Percentiles rank a stretch among this genome's conserved stretches.
phyloP scores from a whole-genome alignment of 2,888 invertebrate genomes.

The Pseudeuparius sepicola region DNA sequence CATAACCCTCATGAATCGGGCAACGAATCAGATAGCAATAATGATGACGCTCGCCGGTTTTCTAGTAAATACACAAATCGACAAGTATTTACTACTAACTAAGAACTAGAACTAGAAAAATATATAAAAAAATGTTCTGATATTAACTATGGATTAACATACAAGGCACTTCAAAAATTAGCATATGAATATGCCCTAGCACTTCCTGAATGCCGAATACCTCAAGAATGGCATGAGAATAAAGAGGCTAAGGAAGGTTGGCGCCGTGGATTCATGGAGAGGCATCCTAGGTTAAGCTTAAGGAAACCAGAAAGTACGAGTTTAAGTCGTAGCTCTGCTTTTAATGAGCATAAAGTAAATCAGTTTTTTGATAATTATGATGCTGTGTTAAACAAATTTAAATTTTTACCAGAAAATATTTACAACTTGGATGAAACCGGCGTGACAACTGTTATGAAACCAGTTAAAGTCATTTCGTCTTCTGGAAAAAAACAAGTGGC shows the following conservation, averaged over 20 bases:
- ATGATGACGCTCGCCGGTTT: too few relatives aligned
- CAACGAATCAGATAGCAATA: too few relatives aligned
- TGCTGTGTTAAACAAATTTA: slow-evolving; percentile 11
- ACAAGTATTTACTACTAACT: slow-evolving; percentile 5
- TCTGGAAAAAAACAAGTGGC: slow-evolving; percentile 1
- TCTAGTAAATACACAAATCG: slow-evolving; percentile 9
- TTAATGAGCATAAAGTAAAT: slow-evolving; percentile 14
- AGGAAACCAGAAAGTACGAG: slow-evolving; percentile 26
- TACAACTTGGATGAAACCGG: slow-evolving; percentile 2
- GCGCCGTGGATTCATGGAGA: too few relatives aligned
- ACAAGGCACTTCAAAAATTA: slow-evolving; percentile 11
- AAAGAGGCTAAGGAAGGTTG: too few relatives aligned
- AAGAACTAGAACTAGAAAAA: slow-evolving; percentile 11
- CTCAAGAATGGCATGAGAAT: slow-evolving; percentile 20
- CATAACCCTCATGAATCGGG: too few relatives aligned
- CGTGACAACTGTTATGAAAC: neutral
- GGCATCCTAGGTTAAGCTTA: too few relatives aligned
- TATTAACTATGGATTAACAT: slow-evolving; percentile 14
- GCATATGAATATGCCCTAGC: slow-evolving; percentile 15
- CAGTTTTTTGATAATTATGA: slow-evolving; percentile 36
- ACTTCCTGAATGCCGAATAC: slow-evolving; percentile 13
- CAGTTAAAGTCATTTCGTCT: neutral
- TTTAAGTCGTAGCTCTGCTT: slow-evolving; percentile 16
- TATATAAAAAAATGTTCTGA: slow-evolving; percentile 14
- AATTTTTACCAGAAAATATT: slow-evolving; percentile 3